Percentiles rank a stretch among this genome's conserved stretches.
phyloP scores from a whole-genome alignment of 2,888 invertebrate species.

The Caenorhabditis wallacei region DNA sequence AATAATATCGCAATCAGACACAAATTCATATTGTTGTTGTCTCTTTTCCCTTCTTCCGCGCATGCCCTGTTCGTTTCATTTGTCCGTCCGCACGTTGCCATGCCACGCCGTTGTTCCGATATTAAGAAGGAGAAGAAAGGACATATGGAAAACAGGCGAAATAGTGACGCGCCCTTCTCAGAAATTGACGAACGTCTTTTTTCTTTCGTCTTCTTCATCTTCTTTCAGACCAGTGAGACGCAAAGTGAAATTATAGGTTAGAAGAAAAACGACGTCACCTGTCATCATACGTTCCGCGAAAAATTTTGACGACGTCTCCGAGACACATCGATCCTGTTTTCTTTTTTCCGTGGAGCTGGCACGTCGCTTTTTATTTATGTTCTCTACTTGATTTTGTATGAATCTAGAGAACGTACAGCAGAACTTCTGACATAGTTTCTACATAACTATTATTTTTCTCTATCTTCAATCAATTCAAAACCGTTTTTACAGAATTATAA shows the following conservation, averaged over 20 bases:
- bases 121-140: slow-evolving; percentile 13
- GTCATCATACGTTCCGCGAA: slow-evolving; percentile 13
- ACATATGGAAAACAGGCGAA: slow-evolving; percentile 3
- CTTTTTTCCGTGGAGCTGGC: neutral
- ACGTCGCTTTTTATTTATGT: slow-evolving; percentile 4
- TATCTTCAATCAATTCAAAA: no score
- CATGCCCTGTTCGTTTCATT: slow-evolving; percentile 28
- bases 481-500: no score
- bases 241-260: slow-evolving; percentile 23
- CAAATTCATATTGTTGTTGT: neutral
- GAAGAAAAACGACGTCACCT: slow-evolving; percentile 9
- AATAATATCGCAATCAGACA: neutral
- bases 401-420: neutral
- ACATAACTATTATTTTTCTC: no score
- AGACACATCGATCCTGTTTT: neutral
- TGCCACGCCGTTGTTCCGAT: slow-evolving; percentile 50
- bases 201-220: slow-evolving; percentile 1
- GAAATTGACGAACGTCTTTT: slow-evolving; percentile 17
- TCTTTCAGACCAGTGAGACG: slow-evolving; percentile 14
- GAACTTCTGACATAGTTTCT: no score
- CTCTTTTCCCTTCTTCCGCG: neutral
- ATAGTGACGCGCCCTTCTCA: slow-evolving; percentile 44
- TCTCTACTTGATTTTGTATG: neutral
- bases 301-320: slow-evolving; percentile 10
- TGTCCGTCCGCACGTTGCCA: slow-evolving; percentile 33